A percentile compares a stretch with the other conserved stretches of the same genome.
Conservation (phyloP, 2,888 invertebrate species). For the Ophion costatus region DNA sequence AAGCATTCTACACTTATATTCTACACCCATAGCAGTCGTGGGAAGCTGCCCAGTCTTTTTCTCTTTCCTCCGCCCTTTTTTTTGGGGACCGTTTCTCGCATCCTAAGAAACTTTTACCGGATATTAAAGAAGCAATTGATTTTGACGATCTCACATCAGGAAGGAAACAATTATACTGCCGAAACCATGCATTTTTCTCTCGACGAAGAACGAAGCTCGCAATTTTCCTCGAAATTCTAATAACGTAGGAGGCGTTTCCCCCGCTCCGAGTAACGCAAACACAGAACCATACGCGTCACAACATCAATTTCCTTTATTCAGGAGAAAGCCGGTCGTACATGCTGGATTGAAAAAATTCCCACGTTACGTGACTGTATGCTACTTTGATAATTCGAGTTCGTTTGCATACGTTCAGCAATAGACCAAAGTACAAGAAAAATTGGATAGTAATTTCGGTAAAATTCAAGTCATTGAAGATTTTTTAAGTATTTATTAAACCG, state of each 20-base stretch:
- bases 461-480: not conserved
- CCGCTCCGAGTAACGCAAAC: not conserved
- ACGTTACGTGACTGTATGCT: not conserved
- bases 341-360: not conserved
- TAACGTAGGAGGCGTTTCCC: slow-evolving; percentile 37
- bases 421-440: not conserved
- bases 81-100: slow-evolving; percentile 2
- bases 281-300: slow-evolving; percentile 6
- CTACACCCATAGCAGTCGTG: slow-evolving; percentile 27
- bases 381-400: not conserved
- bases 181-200: slow-evolving; percentile 19
- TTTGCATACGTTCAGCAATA: not conserved
- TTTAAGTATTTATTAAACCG: too few species aligned
- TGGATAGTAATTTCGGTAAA: not conserved
- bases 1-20: slow-evolving; percentile 5
- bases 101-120: slow-evolving; percentile 28
- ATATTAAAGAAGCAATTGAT: slow-evolving; percentile 41
- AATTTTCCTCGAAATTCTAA: slow-evolving; percentile 29
- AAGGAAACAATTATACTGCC: slow-evolving; percentile 30
- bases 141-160: slow-evolving; percentile 30
- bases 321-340: not conserved
- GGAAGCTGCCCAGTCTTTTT: slow-evolving; percentile 32
- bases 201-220: slow-evolving; percentile 2
- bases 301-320: not conserved
- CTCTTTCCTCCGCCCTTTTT: not conserved